Conservation (phyloP, 2,797 vertebrate species). For the Enteromius paludinosus region DNA sequence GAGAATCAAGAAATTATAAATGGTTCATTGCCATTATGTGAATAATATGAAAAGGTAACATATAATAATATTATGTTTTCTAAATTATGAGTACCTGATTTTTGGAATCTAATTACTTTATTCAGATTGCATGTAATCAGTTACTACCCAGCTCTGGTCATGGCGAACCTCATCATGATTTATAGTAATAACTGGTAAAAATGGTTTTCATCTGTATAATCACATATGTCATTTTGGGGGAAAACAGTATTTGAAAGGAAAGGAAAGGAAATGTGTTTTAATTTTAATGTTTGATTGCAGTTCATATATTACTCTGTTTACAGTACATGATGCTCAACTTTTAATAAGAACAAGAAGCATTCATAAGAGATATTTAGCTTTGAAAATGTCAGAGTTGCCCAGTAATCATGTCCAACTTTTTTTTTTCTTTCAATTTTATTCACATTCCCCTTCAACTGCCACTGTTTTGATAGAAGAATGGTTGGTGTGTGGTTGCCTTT, state of each 20-base stretch:
- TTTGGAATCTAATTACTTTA: background rate
- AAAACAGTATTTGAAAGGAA: background rate
- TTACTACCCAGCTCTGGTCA: background rate
- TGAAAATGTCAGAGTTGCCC: background rate
- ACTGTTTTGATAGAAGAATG: background rate
- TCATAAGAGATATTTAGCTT: background rate
- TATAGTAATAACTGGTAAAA: background rate
- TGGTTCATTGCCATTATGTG: background rate
- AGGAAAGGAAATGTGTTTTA: too few relatives aligned
- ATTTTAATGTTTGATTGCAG: too few relatives aligned
- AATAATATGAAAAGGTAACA: too few relatives aligned
- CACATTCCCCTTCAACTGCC: background rate
- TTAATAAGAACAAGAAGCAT: background rate
- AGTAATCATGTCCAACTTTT: background rate
- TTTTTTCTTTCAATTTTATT: background rate
- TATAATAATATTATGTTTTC: too few relatives aligned
- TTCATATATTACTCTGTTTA: background rate
- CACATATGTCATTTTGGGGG: background rate
- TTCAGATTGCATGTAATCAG: background rate
- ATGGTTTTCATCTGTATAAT: background rate
- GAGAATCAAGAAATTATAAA: background rate
- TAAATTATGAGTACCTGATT: background rate
- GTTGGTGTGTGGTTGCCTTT: constrained; percentile 7
- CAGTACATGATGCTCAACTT: background rate
- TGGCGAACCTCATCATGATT: background rate